Evolutionary conservation across 2,797 vertebrate genomes (phyloP), one percentile per base, ranked within the genome.

Genomic region (Epinephelus coioides): DNA sequence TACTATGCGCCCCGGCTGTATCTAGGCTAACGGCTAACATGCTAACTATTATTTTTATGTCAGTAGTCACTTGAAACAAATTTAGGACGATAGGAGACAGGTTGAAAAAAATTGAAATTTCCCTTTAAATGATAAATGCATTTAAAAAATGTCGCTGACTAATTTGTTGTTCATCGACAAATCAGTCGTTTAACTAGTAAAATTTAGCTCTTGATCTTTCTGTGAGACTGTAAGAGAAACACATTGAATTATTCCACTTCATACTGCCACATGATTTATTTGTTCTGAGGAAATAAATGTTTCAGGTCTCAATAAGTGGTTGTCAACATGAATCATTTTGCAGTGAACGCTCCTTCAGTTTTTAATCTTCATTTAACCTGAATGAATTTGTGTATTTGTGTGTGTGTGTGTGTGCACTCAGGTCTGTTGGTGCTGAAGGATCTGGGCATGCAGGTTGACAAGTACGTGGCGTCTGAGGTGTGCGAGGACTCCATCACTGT

Each of bases 371-470:
- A 43, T 25, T 44, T 23, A 44, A 44, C n/a, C n/a, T 6, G 2
- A 19, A 47, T 27, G 0, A 10, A n/a, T n/a, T 8, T 59, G 13
- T 60, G 10, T 50, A 8, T 55, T 1, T 64, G 23, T 60, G 46
- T 65, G 27, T 51, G 62, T 69, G 62, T 69, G 44, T 51, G 4
- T 49, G 7, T n/a, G 4, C 2, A 2, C 23, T 67, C 67, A 94
- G 98, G 98, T 62, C 96, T 97, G 80, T 88, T 98, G 90, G 98
- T 99, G 84, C 95, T 99, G 80, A 97, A 95, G 91, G 98, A 99
- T 67, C 69, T 99, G 87, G 97, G 98, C 75, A 96, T 99, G 92
- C 96, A 97, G 78, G 96, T 99, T 46, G 97, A 97, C 61, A 96
- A 96, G 67, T 99, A 99, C 2, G 94, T 99, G 0, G 98, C 98